Base-by-base conservation (phyloP, 2,113 vertebrate species). In the Dunckerocampus dactyliophorus region DNA sequence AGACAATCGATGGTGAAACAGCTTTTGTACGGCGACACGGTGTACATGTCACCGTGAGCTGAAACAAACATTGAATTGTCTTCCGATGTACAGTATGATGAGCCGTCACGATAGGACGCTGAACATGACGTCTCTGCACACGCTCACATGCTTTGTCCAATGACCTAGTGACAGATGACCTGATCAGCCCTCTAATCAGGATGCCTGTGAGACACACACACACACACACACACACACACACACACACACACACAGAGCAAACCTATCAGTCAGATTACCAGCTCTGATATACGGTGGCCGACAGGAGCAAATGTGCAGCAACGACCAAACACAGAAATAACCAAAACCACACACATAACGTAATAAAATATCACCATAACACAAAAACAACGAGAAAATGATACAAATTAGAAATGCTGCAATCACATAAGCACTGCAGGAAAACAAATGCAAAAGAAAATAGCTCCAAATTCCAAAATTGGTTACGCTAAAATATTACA, bases 191-290 rank as follows among this genome's bases (percentile, higher is more conserved):
- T 65, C n/a, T 63, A 53, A 71, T 68, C 66, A 58, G 61, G 12
- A 31, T 46, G 63, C 45, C 72, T 61, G 39, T 45, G 65, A 67
- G 67, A 67, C 45, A 6, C 46, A 69, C 57, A 31, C 55, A 52
- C 48, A 19, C 50, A 62, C 66, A 46, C 47, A 55, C 50, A 39
- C 46, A 24, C 53, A 50, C 52, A 50, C 53, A 61, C 47, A 22
- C 51, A 52, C 42, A 49, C 53, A 57, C 52, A 50, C 53, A 58
- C 42, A 34, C 51, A 56, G 28, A 49, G 65, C 60, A 59, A 62
- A 46, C 61, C 10, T 20, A 65, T 62, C 60, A 63, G 56, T 72
- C 72, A 59, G 62, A 71, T 75, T 71, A 77, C 17, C 63, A 63
- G 58, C 39, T 5, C 39, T 55, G 69, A 70, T 49, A 63, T 48